Evolutionary conservation across 2,797 vertebrate species (phyloP).

Genomic region (Aldrovandia affinis): DNA sequence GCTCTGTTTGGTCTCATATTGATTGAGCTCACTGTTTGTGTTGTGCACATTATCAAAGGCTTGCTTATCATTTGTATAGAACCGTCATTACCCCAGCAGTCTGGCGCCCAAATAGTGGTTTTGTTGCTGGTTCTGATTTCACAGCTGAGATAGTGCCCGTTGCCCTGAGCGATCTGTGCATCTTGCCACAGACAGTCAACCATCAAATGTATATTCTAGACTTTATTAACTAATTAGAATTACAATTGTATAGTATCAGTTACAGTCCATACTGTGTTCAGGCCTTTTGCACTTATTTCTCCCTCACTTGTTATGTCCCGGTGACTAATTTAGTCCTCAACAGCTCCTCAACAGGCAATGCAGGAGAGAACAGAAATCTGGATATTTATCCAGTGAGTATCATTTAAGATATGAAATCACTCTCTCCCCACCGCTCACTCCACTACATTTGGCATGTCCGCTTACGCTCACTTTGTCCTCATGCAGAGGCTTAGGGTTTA

Average conservation of each 20-base stretch:
- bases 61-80: constrained; percentile 1
- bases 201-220: constrained; percentile 41
- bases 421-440: background rate
- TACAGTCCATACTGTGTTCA: constrained; percentile 33
- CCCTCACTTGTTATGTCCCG: constrained; percentile 54
- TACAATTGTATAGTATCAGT: constrained; percentile 44
- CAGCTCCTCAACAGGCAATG: constrained; percentile 53
- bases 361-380: constrained; percentile 47
- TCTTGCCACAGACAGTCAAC: background rate
- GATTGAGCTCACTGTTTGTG: background rate
- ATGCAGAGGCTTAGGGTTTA: constrained; percentile 7
- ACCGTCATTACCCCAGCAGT: background rate
- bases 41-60: background rate
- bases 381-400: constrained; percentile 42
- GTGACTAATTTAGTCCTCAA: constrained; percentile 69
- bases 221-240: constrained; percentile 48
- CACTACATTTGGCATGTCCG: constrained; percentile 11
- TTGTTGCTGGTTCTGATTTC: background rate
- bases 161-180: background rate
- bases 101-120: background rate
- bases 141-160: background rate
- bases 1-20: background rate
- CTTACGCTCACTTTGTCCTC: constrained; percentile 17
- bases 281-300: constrained; percentile 61
- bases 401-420: constrained; percentile 25